phyloP scores from a whole-genome alignment of 2,888 invertebrate genomes.

The Phaedon cochleariae region DNA sequence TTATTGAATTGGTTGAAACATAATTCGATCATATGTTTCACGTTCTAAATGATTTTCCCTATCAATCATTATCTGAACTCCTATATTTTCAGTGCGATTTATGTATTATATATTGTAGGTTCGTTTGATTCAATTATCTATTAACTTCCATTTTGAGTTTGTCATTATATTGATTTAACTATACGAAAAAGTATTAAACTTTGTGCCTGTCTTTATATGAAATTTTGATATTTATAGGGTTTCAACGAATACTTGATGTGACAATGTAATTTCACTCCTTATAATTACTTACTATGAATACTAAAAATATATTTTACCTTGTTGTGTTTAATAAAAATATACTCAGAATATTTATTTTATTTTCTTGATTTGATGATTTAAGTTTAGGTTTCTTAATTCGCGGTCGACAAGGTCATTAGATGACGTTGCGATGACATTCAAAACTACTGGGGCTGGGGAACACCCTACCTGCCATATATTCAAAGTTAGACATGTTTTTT shows the following conservation, averaged over 20 bases:
- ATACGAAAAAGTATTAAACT: conserved; percentile 50
- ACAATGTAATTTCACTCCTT: conserved; percentile 52
- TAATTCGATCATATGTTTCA: too few species aligned
- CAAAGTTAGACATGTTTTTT: too few species aligned
- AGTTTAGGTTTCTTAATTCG: too few species aligned
- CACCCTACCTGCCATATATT: too few species aligned
- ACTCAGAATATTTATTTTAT: conserved; percentile 48
- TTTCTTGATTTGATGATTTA: too few species aligned
- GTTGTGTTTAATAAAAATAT: conserved; percentile 59
- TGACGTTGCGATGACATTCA: too few species aligned
- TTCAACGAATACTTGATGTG: conserved; percentile 53
- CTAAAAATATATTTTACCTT: conserved; percentile 54
- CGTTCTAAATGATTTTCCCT: too few species aligned
- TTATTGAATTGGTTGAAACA: too few species aligned
- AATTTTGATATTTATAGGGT: conserved; percentile 53
- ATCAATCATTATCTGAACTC: too few species aligned
- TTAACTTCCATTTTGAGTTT: conserved; percentile 20
- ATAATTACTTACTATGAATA: conserved; percentile 41
- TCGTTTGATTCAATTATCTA: conserved; percentile 7
- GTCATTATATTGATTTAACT: conserved; percentile 23
- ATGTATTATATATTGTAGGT: background rate
- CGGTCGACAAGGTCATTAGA: too few species aligned
- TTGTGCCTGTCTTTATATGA: conserved; percentile 55
- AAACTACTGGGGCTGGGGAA: too few species aligned
- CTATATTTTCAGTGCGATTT: background rate